Evolutionary conservation across 2,888 invertebrate species (phyloP).

Genomic region (Agrypnus murinus): DNA sequence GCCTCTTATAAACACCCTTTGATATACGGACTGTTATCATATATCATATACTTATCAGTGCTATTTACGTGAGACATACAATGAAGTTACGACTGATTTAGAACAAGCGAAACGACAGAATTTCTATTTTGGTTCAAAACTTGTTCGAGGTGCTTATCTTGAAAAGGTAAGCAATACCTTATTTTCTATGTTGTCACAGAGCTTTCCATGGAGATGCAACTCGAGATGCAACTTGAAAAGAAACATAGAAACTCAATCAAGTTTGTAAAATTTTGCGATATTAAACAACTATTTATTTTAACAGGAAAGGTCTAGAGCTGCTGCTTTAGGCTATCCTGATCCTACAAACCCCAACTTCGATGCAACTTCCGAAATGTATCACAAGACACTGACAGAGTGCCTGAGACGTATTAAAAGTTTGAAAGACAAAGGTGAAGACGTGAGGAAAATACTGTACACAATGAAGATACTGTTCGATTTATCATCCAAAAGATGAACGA

Average conservation of each 20-base stretch:
- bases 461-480: constrained; percentile 97
- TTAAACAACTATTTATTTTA: constrained; percentile 44
- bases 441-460: constrained; percentile 93
- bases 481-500: constrained; percentile 98
- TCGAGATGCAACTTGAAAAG: not conserved
- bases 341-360: constrained; percentile 94
- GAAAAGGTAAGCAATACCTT: constrained; percentile 82
- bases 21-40: too few relatives aligned
- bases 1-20: too few relatives aligned
- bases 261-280: constrained; percentile 2
- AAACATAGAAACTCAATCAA: too few relatives aligned
- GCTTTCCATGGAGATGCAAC: too few relatives aligned
- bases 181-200: not conserved
- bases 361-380: constrained; percentile 95
- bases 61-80: constrained; percentile 92
- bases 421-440: constrained; percentile 80
- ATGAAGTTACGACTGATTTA: constrained; percentile 92
- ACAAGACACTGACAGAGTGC: constrained; percentile 91
- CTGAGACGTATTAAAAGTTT: constrained; percentile 85
- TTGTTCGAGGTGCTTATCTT: constrained; percentile 98
- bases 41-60: constrained; percentile 99
- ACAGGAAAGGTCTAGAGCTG: constrained; percentile 93
- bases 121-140: constrained; percentile 98
- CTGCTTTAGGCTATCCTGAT: constrained; percentile 94
- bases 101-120: constrained; percentile 96